Evolutionary conservation across 1,140 invertebrate species (phyloP), one percentile per base, ranked within the genome.

Genomic region (Trichonephila inaurata): DNA sequence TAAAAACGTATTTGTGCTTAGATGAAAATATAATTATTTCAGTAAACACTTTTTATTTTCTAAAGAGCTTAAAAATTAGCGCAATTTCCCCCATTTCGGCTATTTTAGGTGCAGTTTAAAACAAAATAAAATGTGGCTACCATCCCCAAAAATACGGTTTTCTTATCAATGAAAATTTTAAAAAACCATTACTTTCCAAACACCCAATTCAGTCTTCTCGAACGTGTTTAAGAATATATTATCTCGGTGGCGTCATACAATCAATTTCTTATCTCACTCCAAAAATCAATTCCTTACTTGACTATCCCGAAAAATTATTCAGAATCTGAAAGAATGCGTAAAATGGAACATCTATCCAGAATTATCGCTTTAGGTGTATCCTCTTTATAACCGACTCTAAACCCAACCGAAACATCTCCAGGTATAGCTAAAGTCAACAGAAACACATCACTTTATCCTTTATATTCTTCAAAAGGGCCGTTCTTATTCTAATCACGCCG

Each of bases 401-500:
- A 44, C 44, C 44, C 40, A 44, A 40, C 44, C 44, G 44, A 40
- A 40, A 82, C 81, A 82, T 51, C 24, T 51, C 33, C 33, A 28
- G 19, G 33, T 82, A 5, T 21, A 82, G 44, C 81, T 82, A 82
- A 82, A 82, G 81, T 51, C 24, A 82, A 51, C 44, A 82, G 33
- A 44, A 51, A 44, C 16, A 33, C 81, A 40, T 51, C 33, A 82
- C 33, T 82, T 44, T 40, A 51, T 51, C 81, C 81, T 51, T 14
- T 82, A n/a, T 51, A 16, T 82, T 82, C 40, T 51, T 82, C 81
- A 82, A 82, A 82, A 82, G 44, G 19, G 18, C 81, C 44, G 44
- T 82, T 82, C 44, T 82, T 82, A 82, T 82, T 82, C 81, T 82
- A 82, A 82, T 82, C 81, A 82, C 44, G 33, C 33, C 44, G 16